Conservation (phyloP, 2,797 vertebrate species). For the Acropternis orthonyx region DNA sequence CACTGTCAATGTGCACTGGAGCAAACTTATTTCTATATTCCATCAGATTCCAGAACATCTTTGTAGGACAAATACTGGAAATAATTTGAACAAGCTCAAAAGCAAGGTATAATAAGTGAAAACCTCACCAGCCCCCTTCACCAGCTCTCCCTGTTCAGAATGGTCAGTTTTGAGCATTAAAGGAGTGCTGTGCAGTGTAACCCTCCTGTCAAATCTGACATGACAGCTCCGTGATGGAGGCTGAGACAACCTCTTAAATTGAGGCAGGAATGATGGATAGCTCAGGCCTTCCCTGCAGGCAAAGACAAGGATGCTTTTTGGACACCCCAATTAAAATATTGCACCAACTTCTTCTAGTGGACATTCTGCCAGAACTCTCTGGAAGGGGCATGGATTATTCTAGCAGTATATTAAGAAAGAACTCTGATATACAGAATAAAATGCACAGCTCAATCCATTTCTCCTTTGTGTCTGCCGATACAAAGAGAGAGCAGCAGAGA, state of each 20-base stretch:
- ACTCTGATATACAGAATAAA: background rate
- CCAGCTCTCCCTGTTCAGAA: background rate
- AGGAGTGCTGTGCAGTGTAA: background rate
- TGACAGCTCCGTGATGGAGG: background rate
- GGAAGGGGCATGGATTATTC: background rate
- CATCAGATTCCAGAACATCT: background rate
- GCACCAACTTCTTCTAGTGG: constrained; percentile 1
- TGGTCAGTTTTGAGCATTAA: constrained; percentile 24
- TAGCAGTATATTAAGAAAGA: background rate
- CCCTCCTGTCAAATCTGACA: background rate
- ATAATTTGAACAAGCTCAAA: constrained; percentile 22
- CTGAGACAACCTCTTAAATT: constrained; percentile 33
- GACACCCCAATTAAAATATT: constrained; percentile 51
- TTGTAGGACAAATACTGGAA: constrained; percentile 23
- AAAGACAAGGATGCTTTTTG: constrained; percentile 37
- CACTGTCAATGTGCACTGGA: background rate
- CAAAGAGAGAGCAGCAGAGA: background rate
- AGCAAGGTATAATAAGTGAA: constrained; percentile 1
- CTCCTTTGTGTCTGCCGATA: background rate
- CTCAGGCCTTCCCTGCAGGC: constrained; percentile 49
- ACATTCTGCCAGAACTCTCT: background rate
- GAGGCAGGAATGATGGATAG: constrained; percentile 23
- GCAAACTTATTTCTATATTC: background rate
- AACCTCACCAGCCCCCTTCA: background rate
- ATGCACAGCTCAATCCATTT: background rate